A percentile compares a stretch with the other conserved stretches of the same genome.
These are phyloP conservation scores for Gymnocheta viridis DNA, from an alignment of 2,888 invertebrate genomes.

Conservation along the genomic window DNA sequence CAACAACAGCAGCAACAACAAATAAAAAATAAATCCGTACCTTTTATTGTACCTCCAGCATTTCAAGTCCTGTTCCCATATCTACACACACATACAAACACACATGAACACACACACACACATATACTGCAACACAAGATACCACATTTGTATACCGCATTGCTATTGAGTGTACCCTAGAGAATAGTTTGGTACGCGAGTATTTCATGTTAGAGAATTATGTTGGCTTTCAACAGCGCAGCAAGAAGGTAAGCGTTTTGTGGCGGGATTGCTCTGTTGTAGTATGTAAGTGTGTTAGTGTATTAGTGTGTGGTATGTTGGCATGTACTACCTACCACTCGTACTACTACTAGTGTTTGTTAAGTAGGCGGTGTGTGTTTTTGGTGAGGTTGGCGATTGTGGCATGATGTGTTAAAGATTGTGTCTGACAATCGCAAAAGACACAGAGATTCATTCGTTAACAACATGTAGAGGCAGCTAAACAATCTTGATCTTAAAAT, in stretches of 20 bases:
- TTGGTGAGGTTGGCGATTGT: conserved; percentile 36
- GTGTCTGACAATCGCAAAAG: conserved; percentile 47
- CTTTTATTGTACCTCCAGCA: conserved; percentile 35
- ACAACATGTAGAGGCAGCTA: conserved; percentile 21
- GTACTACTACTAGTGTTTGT: conserved; percentile 50
- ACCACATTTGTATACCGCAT: conserved; percentile 28
- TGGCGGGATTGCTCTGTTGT: not conserved
- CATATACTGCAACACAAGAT: not conserved
- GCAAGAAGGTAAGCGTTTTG: conserved; percentile 30
- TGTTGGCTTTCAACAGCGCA: conserved; percentile 43
- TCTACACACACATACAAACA: not conserved
- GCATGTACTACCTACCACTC: conserved; percentile 28
- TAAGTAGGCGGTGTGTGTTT: conserved; percentile 46
- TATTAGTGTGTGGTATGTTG: conserved; percentile 7
- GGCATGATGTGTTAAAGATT: conserved; percentile 62
- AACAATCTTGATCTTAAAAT: conserved; percentile 57
- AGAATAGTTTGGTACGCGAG: conserved; percentile 46
- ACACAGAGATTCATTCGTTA: conserved; percentile 11
- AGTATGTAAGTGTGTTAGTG: not conserved
- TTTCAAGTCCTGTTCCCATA: conserved; percentile 20
- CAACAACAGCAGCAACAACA: not conserved
- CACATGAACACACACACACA: not conserved
- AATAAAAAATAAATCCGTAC: conserved; percentile 28
- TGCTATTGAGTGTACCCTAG: conserved; percentile 53
- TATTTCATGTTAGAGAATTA: conserved; percentile 58